Evolutionary conservation across 1,140 invertebrate genomes (phyloP).

Genomic region (Drosophila varians): DNA sequence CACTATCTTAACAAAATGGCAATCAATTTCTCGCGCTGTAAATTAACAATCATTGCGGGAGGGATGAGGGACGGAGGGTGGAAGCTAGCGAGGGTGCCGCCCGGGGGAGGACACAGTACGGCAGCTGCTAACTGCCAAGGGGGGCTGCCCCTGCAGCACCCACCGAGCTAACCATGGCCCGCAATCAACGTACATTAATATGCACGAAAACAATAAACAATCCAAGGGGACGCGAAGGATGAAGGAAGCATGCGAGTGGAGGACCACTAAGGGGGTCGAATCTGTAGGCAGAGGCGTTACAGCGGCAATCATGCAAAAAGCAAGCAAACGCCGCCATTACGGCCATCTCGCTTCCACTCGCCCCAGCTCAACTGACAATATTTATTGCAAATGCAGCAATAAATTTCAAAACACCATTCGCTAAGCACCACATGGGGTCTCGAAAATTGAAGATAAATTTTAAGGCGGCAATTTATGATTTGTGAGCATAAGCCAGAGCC

Average conservation of each 20-base stretch:
- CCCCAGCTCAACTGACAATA: conserved; percentile 76
- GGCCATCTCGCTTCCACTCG: conserved; percentile 20
- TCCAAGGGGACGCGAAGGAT: conserved; percentile 20
- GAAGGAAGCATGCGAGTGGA: neutral
- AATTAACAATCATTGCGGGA: conserved; percentile 65
- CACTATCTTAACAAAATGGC: conserved; percentile 58
- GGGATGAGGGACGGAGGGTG: neutral
- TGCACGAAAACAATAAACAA: conserved; percentile 83
- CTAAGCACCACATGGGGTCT: conserved; percentile 84
- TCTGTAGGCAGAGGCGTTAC: conserved; percentile 70
- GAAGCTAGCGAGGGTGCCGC: neutral
- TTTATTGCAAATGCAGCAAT: conserved; percentile 84
- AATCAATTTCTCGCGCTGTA: conserved; percentile 80
- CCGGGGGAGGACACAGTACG: conserved; percentile 36
- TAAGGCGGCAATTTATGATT: conserved; percentile 84
- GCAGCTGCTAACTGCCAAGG: conserved; percentile 73
- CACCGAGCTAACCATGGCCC: conserved; percentile 34
- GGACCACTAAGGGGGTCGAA: conserved; percentile 7
- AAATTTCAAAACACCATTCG: conserved; percentile 84
- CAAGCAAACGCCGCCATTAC: conserved; percentile 63
- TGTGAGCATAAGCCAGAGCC: conserved; percentile 79
- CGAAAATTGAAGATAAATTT: conserved; percentile 84
- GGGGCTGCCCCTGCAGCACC: neutral
- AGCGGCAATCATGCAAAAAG: conserved; percentile 74
- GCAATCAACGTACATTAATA: conserved; percentile 82